A percentile compares a stretch with the other conserved stretches of the same genome.
These are phyloP conservation scores for Itoplectis maculator DNA, from an alignment of 2,888 invertebrate species.

Conservation along the genomic window DNA sequence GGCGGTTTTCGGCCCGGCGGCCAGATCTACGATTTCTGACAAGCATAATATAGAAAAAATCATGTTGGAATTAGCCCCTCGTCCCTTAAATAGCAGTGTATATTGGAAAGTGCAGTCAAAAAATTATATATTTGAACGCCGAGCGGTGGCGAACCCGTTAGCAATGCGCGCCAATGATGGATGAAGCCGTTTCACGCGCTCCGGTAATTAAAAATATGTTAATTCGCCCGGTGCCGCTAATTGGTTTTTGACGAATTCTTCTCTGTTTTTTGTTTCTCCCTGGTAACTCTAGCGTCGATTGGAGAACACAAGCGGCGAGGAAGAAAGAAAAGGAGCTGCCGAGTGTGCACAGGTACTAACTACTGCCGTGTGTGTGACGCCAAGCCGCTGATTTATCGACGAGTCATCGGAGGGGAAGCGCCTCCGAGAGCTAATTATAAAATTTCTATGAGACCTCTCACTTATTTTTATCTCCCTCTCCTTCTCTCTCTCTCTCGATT, in stretches of 20 bases:
- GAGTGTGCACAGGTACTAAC: not conserved
- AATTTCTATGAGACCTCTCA: slow-evolving; percentile 72
- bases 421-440: slow-evolving; percentile 79
- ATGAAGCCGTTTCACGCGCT: slow-evolving; percentile 67
- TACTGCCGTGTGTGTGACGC: slow-evolving; percentile 15
- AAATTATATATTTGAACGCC: not conserved
- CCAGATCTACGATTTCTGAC: too few species aligned
- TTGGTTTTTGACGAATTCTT: slow-evolving; percentile 82
- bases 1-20: too few species aligned
- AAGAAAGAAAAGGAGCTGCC: slow-evolving; percentile 12
- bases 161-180: slow-evolving; percentile 56
- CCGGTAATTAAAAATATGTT: slow-evolving; percentile 83
- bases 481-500: slow-evolving; percentile 18
- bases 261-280: slow-evolving; percentile 64
- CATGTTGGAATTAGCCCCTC: too few species aligned
- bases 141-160: slow-evolving; percentile 2
- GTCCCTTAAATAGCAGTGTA: too few species aligned
- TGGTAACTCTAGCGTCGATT: slow-evolving; percentile 25
- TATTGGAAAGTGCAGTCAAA: too few species aligned
- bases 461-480: slow-evolving; percentile 41
- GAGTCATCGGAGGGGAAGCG: slow-evolving; percentile 61
- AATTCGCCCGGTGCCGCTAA: slow-evolving; percentile 79
- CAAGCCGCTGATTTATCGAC: slow-evolving; percentile 62
- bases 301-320: slow-evolving; percentile 31
- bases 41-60: too few species aligned